Percentiles rank a stretch among this genome's conserved stretches.
phyloP scores from a whole-genome alignment of 2,113 vertebrate genomes.

The Cheilinus undulatus region DNA sequence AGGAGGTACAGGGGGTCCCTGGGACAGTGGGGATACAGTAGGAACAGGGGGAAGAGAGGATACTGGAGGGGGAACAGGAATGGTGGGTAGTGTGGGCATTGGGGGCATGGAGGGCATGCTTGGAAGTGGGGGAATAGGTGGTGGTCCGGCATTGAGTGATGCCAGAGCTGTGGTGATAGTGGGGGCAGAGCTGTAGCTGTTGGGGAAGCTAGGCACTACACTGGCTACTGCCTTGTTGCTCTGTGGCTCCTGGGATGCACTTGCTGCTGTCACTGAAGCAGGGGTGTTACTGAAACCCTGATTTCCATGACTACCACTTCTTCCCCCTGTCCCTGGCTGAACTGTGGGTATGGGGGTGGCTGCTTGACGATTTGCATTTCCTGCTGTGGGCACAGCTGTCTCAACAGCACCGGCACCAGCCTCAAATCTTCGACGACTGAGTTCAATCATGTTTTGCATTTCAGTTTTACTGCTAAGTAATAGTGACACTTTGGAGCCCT shows the following conservation, averaged over 20 bases:
- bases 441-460: constrained; percentile 99
- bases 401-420: constrained; percentile 87
- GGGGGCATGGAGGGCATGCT: constrained; percentile 93
- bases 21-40: constrained; percentile 89
- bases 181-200: constrained; percentile 93
- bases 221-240: constrained; percentile 91
- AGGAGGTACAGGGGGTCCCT: constrained; percentile 91
- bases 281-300: constrained; percentile 90
- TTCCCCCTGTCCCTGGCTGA: constrained; percentile 86
- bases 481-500: constrained; percentile 97
- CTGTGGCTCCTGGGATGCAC: constrained; percentile 87
- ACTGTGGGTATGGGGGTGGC: constrained; percentile 76
- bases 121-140: constrained; percentile 93
- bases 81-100: constrained; percentile 92
- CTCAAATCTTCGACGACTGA: constrained; percentile 98
- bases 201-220: constrained; percentile 90
- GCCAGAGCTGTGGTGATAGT: constrained; percentile 84
- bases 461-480: constrained; percentile 99
- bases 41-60: constrained; percentile 92
- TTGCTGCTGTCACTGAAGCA: constrained; percentile 88
- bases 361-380: constrained; percentile 89
- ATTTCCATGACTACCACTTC: constrained; percentile 87
- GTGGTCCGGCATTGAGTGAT: constrained; percentile 90
- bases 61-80: constrained; percentile 93
- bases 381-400: constrained; percentile 83